Percentiles rank a stretch among this genome's conserved stretches.
These are phyloP conservation scores for Paedocypris micromegethes DNA, from an alignment of 2,797 vertebrate species.

Conservation along the genomic window DNA sequence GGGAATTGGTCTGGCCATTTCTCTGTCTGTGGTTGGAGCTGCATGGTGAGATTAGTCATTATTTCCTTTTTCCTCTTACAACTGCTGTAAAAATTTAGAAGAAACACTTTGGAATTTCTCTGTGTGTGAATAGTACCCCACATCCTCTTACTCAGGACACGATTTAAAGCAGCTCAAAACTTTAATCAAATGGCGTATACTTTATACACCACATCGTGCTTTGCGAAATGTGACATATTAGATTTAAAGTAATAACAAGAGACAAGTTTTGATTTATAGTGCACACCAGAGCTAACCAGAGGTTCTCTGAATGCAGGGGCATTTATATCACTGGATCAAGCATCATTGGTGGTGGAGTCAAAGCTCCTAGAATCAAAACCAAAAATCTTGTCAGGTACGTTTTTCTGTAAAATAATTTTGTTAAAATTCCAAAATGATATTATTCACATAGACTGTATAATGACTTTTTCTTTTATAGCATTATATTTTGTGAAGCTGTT, in stretches of 20 bases:
- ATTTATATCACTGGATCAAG: constrained; percentile 98
- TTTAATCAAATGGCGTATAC: too few species aligned
- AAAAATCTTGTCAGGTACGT: constrained; percentile 95
- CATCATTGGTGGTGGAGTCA: constrained; percentile 95
- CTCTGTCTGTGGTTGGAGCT: constrained; percentile 94
- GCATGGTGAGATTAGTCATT: constrained; percentile 80
- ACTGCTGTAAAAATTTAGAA: constrained; percentile 1
- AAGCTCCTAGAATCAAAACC: constrained; percentile 96
- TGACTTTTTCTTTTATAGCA: constrained; percentile 63
- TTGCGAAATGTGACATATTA: too few species aligned
- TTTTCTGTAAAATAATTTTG: too few species aligned
- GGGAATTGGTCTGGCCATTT: constrained; percentile 93
- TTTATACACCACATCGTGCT: too few species aligned
- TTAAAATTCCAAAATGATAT: too few species aligned
- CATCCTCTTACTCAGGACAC: neutral
- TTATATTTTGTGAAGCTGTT: constrained; percentile 98
- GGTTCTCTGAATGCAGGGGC: constrained; percentile 70
- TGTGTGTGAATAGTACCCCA: constrained; percentile 6
- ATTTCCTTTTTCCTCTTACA: constrained; percentile 47
- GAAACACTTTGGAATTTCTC: constrained; percentile 10
- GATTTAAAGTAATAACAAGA: too few species aligned
- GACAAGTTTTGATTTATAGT: too few species aligned
- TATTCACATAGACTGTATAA: too few species aligned
- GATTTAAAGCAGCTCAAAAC: too few species aligned
- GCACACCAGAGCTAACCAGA: too few species aligned